These are phyloP conservation scores for Chironomus riparius DNA, from an alignment of 2,888 invertebrate genomes.

Conservation along the genomic window DNA sequence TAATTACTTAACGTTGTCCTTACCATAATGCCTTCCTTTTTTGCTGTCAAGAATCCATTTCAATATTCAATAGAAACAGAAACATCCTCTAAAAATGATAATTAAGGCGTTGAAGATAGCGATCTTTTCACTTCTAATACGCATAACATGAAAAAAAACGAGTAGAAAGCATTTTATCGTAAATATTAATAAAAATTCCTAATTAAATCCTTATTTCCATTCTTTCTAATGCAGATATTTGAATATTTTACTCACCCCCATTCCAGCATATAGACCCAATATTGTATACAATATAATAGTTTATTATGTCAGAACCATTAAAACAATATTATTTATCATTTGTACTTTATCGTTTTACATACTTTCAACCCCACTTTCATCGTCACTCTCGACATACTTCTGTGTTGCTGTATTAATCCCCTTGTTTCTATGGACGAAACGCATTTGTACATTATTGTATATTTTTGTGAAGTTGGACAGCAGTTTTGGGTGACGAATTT, in stretches of 20 bases:
- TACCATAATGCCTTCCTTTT: too few species aligned
- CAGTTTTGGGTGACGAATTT: too few species aligned
- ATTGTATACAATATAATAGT: neutral
- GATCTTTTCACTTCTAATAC: neutral
- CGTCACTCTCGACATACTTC: neutral
- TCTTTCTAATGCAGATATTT: neutral
- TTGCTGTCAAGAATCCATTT: too few species aligned
- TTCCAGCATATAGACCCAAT: too few species aligned
- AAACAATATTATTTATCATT: constrained; percentile 26
- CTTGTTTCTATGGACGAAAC: too few species aligned
- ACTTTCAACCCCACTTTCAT: neutral
- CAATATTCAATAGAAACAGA: neutral
- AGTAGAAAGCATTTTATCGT: neutral
- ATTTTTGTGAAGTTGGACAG: too few species aligned
- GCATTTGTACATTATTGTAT: too few species aligned
- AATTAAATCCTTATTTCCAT: neutral
- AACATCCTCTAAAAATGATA: neutral
- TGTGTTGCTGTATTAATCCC: too few species aligned
- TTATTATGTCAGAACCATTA: constrained; percentile 25
- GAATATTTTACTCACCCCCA: neutral
- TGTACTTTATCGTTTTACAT: constrained; percentile 14
- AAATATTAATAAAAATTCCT: neutral
- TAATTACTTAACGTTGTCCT: too few species aligned
- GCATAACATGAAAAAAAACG: neutral
- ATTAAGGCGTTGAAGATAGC: neutral